These are phyloP conservation scores for Psittacara wagleri DNA, from an alignment of 2,113 vertebrate genomes.

Conservation along the genomic window DNA sequence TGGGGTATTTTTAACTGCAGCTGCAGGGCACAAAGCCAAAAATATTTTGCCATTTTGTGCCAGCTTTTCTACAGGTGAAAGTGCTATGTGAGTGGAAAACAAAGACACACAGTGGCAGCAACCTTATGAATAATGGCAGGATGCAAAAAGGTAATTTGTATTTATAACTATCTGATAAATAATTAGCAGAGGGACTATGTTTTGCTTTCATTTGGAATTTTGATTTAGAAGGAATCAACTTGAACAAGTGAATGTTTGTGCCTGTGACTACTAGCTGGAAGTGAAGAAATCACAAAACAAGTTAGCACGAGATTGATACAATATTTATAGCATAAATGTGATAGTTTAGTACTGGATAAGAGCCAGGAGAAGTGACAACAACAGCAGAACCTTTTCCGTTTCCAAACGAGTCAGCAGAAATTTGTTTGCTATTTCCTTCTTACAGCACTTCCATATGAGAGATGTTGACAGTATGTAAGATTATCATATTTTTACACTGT, in stretches of 20 bases:
- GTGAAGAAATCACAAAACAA: neutral
- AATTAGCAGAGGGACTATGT: neutral
- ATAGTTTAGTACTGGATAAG: neutral
- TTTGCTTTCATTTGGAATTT: neutral
- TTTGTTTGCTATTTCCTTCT: neutral
- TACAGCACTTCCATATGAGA: neutral
- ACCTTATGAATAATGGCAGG: neutral
- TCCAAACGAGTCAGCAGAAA: neutral
- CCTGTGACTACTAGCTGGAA: neutral
- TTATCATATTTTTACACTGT: neutral
- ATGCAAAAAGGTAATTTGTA: neutral
- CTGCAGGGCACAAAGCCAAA: neutral
- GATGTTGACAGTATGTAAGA: neutral
- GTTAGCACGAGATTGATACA: neutral
- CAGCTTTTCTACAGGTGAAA: neutral
- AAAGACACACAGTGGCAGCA: neutral
- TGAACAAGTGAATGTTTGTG: neutral
- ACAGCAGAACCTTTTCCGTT: neutral
- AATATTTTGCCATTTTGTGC: neutral
- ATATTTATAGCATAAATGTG: neutral
- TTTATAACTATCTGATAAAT: neutral
- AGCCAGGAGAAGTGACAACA: neutral
- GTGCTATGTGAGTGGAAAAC: neutral
- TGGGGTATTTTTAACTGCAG: neutral
- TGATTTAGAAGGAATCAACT: neutral